These are phyloP conservation scores for Zhuqinia jingwanae DNA, from an alignment of 2,888 invertebrate species.

Conservation along the genomic window DNA sequence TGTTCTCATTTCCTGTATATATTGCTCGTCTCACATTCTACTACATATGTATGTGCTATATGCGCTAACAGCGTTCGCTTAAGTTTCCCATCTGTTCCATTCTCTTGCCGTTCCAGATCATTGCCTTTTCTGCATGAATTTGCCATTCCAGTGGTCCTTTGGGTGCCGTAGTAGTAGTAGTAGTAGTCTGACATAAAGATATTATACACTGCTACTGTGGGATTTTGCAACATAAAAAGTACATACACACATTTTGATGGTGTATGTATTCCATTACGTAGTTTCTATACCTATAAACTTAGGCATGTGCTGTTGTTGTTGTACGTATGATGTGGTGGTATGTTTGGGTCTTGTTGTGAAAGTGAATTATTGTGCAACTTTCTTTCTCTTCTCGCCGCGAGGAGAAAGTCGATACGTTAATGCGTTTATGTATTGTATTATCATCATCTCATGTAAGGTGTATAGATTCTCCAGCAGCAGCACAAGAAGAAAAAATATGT, in stretches of 20 bases:
- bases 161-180: background rate
- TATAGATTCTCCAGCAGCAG: too few species aligned
- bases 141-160: background rate
- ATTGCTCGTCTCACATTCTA: background rate
- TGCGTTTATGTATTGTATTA: background rate
- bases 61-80: too few species aligned
- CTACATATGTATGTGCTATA: too few species aligned
- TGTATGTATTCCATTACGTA: background rate
- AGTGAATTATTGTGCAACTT: conserved; percentile 16
- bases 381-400: background rate
- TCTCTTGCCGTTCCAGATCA: background rate
- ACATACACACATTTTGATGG: background rate
- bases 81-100: background rate
- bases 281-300: too few species aligned
- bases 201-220: background rate
- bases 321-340: background rate
- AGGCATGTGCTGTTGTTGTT: background rate
- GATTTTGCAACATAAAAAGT: too few species aligned
- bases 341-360: background rate
- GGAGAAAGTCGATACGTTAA: conserved; percentile 18
- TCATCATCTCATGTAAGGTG: too few species aligned
- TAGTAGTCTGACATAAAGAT: background rate
- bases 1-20: background rate
- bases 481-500: too few species aligned
- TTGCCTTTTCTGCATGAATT: background rate